Percentiles rank a stretch among this genome's conserved stretches.
phyloP scores from a whole-genome alignment of 2,888 invertebrate genomes.

The Leptopilina syphax region DNA sequence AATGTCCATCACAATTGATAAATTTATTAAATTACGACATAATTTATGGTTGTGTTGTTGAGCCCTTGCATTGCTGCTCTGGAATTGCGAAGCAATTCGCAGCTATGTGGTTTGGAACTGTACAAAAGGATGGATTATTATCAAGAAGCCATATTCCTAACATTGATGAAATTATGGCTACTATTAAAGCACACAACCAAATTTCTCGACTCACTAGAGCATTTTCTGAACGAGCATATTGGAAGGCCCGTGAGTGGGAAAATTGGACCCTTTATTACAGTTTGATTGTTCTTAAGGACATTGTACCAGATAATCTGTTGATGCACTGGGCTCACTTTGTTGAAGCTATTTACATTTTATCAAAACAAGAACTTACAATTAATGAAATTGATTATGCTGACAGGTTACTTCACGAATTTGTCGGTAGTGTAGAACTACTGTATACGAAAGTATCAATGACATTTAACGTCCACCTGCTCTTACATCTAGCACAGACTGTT shows the following conservation, averaged over 20 bases:
- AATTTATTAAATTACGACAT: background rate
- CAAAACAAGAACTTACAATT: background rate
- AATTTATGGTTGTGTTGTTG: background rate
- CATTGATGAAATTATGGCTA: constrained; percentile 2
- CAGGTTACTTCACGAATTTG: background rate
- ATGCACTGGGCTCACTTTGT: background rate
- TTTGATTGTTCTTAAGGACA: constrained; percentile 19
- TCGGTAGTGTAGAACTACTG: background rate
- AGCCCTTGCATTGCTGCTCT: background rate
- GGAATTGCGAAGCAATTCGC: constrained; percentile 32
- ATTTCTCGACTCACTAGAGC: constrained; percentile 1
- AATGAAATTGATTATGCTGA: background rate
- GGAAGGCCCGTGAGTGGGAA: constrained; percentile 8
- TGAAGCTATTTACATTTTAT: background rate
- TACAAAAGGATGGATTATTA: constrained; percentile 10
- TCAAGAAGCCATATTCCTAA: background rate
- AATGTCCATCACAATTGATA: background rate
- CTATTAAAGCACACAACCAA: constrained; percentile 7
- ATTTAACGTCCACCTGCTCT: background rate
- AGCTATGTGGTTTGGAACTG: constrained; percentile 24
- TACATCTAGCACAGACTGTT: background rate
- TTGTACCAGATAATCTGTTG: constrained; percentile 20
- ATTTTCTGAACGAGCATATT: constrained; percentile 8
- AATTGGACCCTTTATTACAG: constrained; percentile 13
- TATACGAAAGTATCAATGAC: background rate